Base-by-base conservation (phyloP, 2,888 invertebrate genomes). In the Tenthredo distinguenda region DNA sequence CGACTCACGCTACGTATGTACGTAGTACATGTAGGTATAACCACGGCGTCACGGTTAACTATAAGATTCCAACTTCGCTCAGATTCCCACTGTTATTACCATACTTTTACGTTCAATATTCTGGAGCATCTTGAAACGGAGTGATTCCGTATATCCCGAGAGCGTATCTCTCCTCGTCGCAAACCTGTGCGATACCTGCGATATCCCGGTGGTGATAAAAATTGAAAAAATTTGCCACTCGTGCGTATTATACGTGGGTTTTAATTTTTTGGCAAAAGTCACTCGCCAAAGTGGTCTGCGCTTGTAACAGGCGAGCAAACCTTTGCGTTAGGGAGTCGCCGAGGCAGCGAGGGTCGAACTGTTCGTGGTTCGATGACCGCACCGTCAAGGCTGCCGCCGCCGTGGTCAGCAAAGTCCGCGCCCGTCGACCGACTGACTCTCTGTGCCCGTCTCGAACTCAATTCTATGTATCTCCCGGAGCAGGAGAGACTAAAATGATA, bases 351-450 rank as follows among this genome's bases (percentile, higher is more conserved):
- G 81, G 81, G 84, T 85, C 85, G 84, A 84, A 84, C 84, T 85
- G 74, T 85, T 43, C 85, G 62, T 83, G 84, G 85, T 85, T 85
- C 85, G 84, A 85, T 65, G 85, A 84, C 85, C 85, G 83, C 72
- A 43, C 84, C 71, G 85, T 85, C 85, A 85, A 85, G 85, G 85
- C 85, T 85, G 84, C 84, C 58, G 85, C 85, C 74, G 84, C 83
- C 71, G 85, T 81, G 81, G 81, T 81, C 81, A 81, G 81, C 81
- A 62, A 62, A 81, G 81, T 83, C 83, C 83, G 47, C 47, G 83
- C 83, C 83, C 83, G 83, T 83, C 83, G 83, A 83, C 83, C 83
- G 71, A 83, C 83, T 83, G 83, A 83, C 83, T 83, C 68, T 71
- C 82, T 68, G 43, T 68, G 68, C 68, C 82, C 82, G 68, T 83